Base-by-base conservation (phyloP, 1,140 invertebrate species). In the Atopsyche davidsoni region DNA sequence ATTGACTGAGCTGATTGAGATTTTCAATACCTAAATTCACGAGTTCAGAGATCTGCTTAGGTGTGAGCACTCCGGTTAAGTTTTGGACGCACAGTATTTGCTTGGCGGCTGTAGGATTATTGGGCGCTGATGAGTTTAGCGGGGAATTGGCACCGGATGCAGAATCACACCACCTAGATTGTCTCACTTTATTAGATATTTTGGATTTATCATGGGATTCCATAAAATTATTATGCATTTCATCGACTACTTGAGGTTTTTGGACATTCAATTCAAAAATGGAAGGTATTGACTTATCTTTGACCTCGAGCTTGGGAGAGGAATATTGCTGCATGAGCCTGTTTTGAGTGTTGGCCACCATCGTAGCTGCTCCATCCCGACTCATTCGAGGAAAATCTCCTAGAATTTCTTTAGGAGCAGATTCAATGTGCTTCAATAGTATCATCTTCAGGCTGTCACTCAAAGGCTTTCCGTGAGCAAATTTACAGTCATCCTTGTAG, bases 351-450 rank as follows among this genome's bases (percentile, higher is more conserved):
- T 79, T 78, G 58, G 79, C 80, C 57, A 88, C 82, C 77, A 85
- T 82, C 51, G 76, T 73, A 39, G 82, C 62, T 0, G 87, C 87
- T 53, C 82, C 79, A 59, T 89, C 82, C 55, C 88, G 76, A 61
- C 80, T 84, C 53, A 91, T 69, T 52, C 89, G 72, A 34, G 88
- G 88, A 60, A 91, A 92, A 63, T 91, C 87, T 4, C 89, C 89
- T 13, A 92, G 75, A 59, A 92, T 91, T 67, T 92, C 89, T 64
- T 91, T 90, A 0, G 89, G 89, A 1, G 89, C 89, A 13, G 88
- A 88, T 72, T 92, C 89, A 60, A 93, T 82, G 64, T 93, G 89
- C 74, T 92, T 86, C 1, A 85, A 68, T 40, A 89, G 69, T 46
- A 89, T 79, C 59, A 73, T 75, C 59, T 77, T 79, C 34, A 82